Conservation (phyloP, 1,140 invertebrate species). For the Musca vetustissima region DNA sequence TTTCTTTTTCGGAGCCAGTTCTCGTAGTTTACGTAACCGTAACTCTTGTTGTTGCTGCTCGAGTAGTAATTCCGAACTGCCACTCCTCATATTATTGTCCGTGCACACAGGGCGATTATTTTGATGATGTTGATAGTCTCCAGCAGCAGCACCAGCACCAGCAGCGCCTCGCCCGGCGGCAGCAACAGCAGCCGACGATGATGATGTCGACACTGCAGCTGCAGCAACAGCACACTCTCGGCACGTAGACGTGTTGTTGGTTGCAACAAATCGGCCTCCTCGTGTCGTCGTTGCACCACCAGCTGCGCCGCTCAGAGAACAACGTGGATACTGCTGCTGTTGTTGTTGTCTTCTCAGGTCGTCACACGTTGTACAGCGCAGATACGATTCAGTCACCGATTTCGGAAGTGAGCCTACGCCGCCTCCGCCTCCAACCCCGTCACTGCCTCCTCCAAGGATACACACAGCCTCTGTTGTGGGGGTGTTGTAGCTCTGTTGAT, state of each 20-base stretch:
- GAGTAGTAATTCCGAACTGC: constrained; percentile 82
- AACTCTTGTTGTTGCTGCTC: constrained; percentile 71
- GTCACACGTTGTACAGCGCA: constrained; percentile 4
- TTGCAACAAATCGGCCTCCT: background rate
- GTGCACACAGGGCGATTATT: constrained; percentile 50
- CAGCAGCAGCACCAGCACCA: constrained; percentile 19
- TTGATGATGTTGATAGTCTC: background rate
- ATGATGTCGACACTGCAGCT: background rate
- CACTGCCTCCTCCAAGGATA: background rate
- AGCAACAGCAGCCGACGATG: constrained; percentile 30
- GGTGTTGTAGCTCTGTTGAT: background rate
- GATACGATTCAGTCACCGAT: too few relatives aligned
- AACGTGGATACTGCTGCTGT: constrained; percentile 1
- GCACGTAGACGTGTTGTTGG: constrained; percentile 8
- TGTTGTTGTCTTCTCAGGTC: constrained; percentile 1
- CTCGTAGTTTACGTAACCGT: constrained; percentile 70
- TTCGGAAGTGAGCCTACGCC: background rate
- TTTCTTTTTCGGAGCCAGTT: constrained; percentile 62
- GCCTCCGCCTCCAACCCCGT: background rate
- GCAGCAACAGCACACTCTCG: constrained; percentile 9
- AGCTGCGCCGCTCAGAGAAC: constrained; percentile 10
- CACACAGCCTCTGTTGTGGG: constrained; percentile 12
- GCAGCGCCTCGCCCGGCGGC: constrained; percentile 7
- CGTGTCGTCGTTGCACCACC: constrained; percentile 17
- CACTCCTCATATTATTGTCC: constrained; percentile 75